Percentiles rank a stretch among this genome's conserved stretches.
Evolutionary conservation across 2,113 vertebrate genomes (phyloP).

Genomic region (Entomyzon cyanotis): DNA sequence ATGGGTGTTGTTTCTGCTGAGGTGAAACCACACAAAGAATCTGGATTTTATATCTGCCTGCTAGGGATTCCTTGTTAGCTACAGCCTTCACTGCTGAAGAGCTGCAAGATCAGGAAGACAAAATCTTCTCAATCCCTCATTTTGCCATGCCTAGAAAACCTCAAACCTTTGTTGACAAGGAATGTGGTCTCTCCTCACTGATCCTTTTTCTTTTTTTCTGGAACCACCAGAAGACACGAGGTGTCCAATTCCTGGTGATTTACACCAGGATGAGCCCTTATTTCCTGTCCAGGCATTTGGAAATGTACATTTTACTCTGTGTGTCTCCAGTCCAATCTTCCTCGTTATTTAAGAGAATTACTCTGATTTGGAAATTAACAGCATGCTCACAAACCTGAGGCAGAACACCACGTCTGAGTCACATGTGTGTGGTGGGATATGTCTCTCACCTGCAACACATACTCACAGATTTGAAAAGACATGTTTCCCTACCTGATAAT

Average conservation of each 20-base stretch:
- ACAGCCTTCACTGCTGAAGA: slow-evolving; percentile 15
- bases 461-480: no score
- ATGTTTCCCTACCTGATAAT: no score
- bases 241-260: not conserved
- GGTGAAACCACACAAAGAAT: slow-evolving; percentile 43
- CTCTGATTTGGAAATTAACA: not conserved
- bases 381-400: no score
- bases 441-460: no score
- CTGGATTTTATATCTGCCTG: slow-evolving; percentile 63
- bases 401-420: no score
- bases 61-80: slow-evolving; percentile 40
- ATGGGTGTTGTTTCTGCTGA: slow-evolving; percentile 45
- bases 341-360: not conserved
- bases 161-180: not conserved
- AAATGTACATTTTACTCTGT: not conserved
- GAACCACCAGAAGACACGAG: accelerated
- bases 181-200: not conserved
- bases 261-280: not conserved
- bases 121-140: not conserved
- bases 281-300: not conserved
- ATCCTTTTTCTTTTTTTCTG: not conserved
- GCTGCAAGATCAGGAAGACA: slow-evolving; percentile 3
- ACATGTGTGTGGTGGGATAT: no score
- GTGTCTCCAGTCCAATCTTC: not conserved
- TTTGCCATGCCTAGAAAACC: not conserved